Percentiles rank a stretch among this genome's conserved stretches.
phyloP scores from a whole-genome alignment of 1,140 invertebrate species.

The Ectropis grisescens region DNA sequence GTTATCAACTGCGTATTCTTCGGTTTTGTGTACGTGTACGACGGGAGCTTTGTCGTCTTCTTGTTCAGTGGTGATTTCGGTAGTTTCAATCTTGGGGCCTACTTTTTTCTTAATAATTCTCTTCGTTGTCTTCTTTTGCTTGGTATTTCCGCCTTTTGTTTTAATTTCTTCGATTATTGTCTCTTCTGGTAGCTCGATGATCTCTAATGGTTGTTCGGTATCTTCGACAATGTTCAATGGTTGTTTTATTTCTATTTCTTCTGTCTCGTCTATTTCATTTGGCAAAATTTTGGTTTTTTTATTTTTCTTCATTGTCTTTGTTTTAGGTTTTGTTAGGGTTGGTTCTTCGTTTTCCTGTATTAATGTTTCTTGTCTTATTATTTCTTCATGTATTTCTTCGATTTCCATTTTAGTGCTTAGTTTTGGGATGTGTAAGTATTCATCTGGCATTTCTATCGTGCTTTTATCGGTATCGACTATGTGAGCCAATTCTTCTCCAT shows the following conservation, averaged over 20 bases:
- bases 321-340: slow-evolving; percentile 4
- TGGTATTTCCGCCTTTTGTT: too few relatives aligned
- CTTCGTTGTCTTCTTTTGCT: too few relatives aligned
- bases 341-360: slow-evolving; percentile 11
- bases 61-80: too few relatives aligned
- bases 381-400: slow-evolving; percentile 46
- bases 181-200: too few relatives aligned
- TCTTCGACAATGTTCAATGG: too few relatives aligned
- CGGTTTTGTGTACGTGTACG: too few relatives aligned
- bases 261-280: slow-evolving; percentile 14
- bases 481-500: slow-evolving; percentile 26
- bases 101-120: too few relatives aligned
- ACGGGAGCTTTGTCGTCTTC: too few relatives aligned
- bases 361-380: background rate
- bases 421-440: slow-evolving; percentile 34
- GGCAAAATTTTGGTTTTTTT: slow-evolving; percentile 28
- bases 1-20: too few relatives aligned
- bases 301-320: slow-evolving; percentile 2
- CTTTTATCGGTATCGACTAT: slow-evolving; percentile 23
- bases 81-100: too few relatives aligned
- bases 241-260: slow-evolving; percentile 1
- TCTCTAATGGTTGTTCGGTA: too few relatives aligned
- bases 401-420: slow-evolving; percentile 31
- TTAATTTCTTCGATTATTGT: too few relatives aligned
- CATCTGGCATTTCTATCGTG: slow-evolving; percentile 50